Evolutionary conservation across 2,113 vertebrate genomes (phyloP), one percentile per base, ranked within the genome.

Genomic region (Stictonetta naevosa): DNA sequence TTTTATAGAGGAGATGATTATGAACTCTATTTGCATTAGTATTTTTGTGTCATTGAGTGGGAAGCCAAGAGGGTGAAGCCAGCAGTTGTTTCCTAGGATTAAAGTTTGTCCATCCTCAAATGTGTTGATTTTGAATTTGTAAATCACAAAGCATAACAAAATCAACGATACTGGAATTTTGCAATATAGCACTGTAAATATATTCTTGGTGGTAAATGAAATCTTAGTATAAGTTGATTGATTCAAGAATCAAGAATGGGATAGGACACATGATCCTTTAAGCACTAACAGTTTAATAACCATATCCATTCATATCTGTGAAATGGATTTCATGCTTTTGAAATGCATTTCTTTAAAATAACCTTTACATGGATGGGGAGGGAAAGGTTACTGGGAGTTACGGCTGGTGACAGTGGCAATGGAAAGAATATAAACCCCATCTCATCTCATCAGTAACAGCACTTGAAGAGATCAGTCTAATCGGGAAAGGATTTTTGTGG

Each of bases 181-280:
- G 17, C 44, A 73, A 26, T 56, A 18, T 33, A 67, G 40, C 19
- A 68, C 52, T 91, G 53, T 72, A 94, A 79, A 94, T 94, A 63
- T 62, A 42, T 59, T 88, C 92, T 90, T 94, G 67, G 93, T 90
- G 76, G 60, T 56, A 90, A 83, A 90, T 71, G 53, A 78, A 93
- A 81, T 90, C 52, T 62, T 86, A 55, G 46, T 80, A 44, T 77
- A 21, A 68, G 48, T 72, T 88, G 83, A 78, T 73, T 90, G 83
- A 78, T 95, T 93, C 86, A 71, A 86, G 55, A 89, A 71, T 81
- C 79, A 90, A 94, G 83, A 93, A 93, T 83, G 38, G 64, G 53
- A 93, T 90, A 92, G 85, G 58, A 78, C 1, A 3, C 84, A 48
- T 86, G 93, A 92, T 95, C 74, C 75, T 83, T 95, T 95, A 94